A percentile compares a stretch with the other conserved stretches of the same genome.
Evolutionary conservation across 1,140 invertebrate species (phyloP).

Genomic region (Zelostemma sp.): DNA sequence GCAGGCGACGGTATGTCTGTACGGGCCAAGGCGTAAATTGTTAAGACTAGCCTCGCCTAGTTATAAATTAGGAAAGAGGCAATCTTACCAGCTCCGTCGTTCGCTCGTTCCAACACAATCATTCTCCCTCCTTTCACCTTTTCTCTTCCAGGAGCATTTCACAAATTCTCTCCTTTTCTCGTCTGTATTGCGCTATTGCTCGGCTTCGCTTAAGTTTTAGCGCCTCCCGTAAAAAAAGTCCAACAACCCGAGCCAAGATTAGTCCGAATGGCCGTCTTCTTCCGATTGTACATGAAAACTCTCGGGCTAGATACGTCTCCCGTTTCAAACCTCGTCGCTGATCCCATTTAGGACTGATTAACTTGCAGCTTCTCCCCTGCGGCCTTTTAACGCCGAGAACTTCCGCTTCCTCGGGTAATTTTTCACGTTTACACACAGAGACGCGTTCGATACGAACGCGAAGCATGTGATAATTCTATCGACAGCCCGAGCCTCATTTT

Average conservation of each 20-base stretch:
- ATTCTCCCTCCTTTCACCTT: slow-evolving; percentile 11
- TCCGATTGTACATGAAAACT: slow-evolving; percentile 11
- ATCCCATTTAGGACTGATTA: slow-evolving; percentile 46
- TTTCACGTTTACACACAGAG: slow-evolving; percentile 7
- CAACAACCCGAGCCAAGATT: slow-evolving; percentile 54
- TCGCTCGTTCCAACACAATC: slow-evolving; percentile 17
- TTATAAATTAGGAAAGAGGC: slow-evolving; percentile 65
- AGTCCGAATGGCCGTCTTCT: slow-evolving; percentile 38
- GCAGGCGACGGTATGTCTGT: slow-evolving; percentile 50
- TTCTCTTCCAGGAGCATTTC: slow-evolving; percentile 11
- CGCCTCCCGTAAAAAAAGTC: slow-evolving; percentile 50
- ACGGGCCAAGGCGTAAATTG: slow-evolving; percentile 59
- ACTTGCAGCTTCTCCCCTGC: neutral
- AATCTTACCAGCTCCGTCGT: slow-evolving; percentile 57
- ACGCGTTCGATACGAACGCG: neutral
- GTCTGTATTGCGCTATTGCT: slow-evolving; percentile 2
- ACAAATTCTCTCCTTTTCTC: slow-evolving; percentile 16
- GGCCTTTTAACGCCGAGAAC: neutral
- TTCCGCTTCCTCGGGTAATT: slow-evolving; percentile 4
- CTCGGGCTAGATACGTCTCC: slow-evolving; percentile 14
- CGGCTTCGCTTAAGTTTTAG: slow-evolving; percentile 41
- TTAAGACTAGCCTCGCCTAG: slow-evolving; percentile 62
- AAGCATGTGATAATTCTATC: neutral
- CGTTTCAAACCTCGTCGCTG: slow-evolving; percentile 19
- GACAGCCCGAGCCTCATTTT: neutral